Conservation (phyloP, 1,140 invertebrate species). For the Nasonia longicornis region DNA sequence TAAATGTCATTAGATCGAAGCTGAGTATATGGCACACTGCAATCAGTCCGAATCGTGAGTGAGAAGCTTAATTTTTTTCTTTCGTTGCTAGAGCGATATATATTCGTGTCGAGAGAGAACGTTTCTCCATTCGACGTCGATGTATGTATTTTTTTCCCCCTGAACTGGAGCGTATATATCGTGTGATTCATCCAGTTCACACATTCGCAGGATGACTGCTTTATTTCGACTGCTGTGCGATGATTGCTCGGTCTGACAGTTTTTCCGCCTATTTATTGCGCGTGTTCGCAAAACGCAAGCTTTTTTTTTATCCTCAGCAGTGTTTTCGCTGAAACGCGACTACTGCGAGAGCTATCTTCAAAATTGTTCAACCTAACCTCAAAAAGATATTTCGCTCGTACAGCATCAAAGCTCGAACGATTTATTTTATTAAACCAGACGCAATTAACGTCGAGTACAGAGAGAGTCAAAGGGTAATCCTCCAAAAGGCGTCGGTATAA, state of each 20-base stretch:
- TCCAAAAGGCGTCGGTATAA: neutral
- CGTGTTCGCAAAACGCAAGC: neutral
- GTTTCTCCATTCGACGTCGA: slow-evolving; percentile 19
- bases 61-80: neutral
- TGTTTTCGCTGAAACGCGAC: too few relatives aligned
- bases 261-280: neutral
- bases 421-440: neutral
- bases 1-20: slow-evolving; percentile 30
- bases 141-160: neutral
- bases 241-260: slow-evolving; percentile 26
- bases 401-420: neutral
- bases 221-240: neutral
- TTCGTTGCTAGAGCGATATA: neutral
- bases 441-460: neutral
- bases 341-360: too few relatives aligned
- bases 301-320: too few relatives aligned
- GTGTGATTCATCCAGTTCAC: too few relatives aligned
- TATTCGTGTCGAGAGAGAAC: slow-evolving; percentile 2
- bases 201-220: neutral
- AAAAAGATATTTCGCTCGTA: neutral
- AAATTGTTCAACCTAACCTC: neutral
- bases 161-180: neutral
- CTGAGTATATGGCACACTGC: neutral
- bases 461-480: neutral
- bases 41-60: neutral